phyloP scores from a whole-genome alignment of 2,113 vertebrate species.

The Serinus canaria region DNA sequence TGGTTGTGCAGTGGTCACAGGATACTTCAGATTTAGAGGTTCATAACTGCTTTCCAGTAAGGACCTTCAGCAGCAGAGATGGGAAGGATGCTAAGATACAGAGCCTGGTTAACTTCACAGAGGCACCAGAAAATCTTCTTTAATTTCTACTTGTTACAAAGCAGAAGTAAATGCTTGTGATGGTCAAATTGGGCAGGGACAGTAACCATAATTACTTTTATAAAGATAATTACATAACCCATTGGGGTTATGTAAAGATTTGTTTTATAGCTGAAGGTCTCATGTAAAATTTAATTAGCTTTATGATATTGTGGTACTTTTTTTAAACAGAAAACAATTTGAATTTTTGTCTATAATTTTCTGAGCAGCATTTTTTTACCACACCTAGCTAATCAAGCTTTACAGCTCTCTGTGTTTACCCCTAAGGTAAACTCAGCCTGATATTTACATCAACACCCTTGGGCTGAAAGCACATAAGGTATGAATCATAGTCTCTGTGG shows the following conservation, averaged over 20 bases:
- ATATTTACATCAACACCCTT: not conserved
- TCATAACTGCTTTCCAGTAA: fast-evolving
- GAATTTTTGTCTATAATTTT: not conserved
- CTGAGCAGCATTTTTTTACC: not conserved
- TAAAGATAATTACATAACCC: not conserved
- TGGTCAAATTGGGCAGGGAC: not conserved
- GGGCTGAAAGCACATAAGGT: not conserved
- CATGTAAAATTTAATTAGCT: not conserved
- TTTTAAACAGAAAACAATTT: not conserved
- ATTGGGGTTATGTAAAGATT: not conserved
- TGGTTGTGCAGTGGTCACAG: not conserved
- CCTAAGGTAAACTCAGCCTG: not conserved
- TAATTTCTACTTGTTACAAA: not conserved
- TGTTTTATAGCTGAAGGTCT: not conserved
- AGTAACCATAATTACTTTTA: not conserved
- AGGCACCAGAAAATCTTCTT: not conserved
- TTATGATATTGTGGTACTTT: not conserved
- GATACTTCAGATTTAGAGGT: not conserved
- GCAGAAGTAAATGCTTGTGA: not conserved
- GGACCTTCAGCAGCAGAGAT: not conserved
- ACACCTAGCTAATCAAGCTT: not conserved
- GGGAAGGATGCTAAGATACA: not conserved
- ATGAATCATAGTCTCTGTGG: not conserved
- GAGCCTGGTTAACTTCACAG: not conserved
- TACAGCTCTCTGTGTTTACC: not conserved